These are phyloP conservation scores for Semotilus atromaculatus DNA, from an alignment of 2,797 vertebrate genomes.

Conservation along the genomic window DNA sequence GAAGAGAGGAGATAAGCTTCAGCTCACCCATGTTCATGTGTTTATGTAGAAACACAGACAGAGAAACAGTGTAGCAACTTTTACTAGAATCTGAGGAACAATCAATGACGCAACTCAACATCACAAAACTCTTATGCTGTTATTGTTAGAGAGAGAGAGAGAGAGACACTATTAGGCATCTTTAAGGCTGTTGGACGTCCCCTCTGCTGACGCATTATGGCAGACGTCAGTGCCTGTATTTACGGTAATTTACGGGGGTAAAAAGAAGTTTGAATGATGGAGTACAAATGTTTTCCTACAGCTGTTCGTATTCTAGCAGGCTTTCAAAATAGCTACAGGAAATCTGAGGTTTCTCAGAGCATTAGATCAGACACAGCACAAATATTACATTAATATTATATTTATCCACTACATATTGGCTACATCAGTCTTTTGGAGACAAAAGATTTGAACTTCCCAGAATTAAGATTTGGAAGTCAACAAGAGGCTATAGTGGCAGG, in stretches of 20 bases:
- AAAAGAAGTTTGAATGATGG: conserved; percentile 44
- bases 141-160: not conserved
- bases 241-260: conserved; percentile 38
- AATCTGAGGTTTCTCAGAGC: not conserved
- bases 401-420: not conserved
- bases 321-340: not conserved
- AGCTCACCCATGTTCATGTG: conserved; percentile 31
- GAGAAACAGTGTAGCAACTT: not conserved
- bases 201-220: conserved; percentile 20
- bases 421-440: not conserved
- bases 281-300: conserved; percentile 33
- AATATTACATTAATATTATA: not conserved
- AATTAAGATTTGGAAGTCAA: not conserved
- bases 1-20: conserved; percentile 37
- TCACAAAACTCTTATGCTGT: conserved; percentile 12
- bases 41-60: conserved; percentile 11
- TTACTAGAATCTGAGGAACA: not conserved
- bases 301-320: not conserved
- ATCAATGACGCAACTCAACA: not conserved
- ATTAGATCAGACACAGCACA: not conserved
- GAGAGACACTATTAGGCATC: not conserved
- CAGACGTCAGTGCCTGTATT: conserved; percentile 36
- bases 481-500: not conserved
- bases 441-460: too few species aligned
- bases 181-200: conserved; percentile 15